phyloP scores from a whole-genome alignment of 2,113 vertebrate genomes.

The Ptilonorhynchus violaceus region DNA sequence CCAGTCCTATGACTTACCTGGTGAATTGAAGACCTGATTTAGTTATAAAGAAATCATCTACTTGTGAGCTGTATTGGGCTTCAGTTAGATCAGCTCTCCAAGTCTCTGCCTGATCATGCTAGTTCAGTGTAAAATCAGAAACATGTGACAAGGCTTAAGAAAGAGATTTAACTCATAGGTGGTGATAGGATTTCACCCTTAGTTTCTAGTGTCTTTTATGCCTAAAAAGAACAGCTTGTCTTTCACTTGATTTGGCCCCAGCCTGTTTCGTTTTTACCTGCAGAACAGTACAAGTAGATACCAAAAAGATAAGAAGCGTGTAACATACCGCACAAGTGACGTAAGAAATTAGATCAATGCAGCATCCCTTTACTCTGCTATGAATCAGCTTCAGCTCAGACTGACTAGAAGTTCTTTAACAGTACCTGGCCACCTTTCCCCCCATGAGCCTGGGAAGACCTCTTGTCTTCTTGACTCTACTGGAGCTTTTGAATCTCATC shows the following conservation, averaged over 20 bases:
- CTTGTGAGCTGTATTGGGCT: neutral
- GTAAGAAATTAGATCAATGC: neutral
- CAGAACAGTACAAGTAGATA: neutral
- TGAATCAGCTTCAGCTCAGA: neutral
- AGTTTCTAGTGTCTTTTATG: neutral
- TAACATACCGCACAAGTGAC: neutral
- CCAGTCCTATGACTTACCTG: neutral
- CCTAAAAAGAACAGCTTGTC: neutral
- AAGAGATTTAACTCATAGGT: neutral
- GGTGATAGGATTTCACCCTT: neutral
- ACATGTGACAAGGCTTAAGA: neutral
- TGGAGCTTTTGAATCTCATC: neutral
- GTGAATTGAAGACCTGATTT: neutral
- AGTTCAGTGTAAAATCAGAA: neutral
- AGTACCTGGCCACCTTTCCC: neutral
- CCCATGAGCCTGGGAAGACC: neutral
- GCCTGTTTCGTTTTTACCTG: neutral
- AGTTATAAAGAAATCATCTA: neutral
- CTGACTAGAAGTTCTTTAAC: neutral
- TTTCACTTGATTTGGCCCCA: neutral
- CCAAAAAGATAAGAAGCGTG: neutral
- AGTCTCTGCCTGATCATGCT: neutral
- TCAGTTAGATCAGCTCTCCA: neutral
- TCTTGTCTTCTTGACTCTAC: neutral
- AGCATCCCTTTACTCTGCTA: neutral